Conservation (phyloP, 2,888 invertebrate species). For the Magallana nippona region DNA sequence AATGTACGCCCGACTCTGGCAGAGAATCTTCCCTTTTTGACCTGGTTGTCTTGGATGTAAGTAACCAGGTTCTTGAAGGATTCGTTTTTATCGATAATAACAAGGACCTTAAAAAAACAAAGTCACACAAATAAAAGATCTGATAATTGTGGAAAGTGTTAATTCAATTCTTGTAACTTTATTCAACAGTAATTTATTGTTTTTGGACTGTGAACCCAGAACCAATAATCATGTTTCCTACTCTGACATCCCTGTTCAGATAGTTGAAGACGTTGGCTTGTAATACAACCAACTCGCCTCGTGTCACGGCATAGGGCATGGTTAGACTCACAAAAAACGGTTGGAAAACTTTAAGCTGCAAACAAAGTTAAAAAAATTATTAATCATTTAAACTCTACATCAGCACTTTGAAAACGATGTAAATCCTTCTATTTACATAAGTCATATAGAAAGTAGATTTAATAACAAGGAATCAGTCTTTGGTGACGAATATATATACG, state of each 20-base stretch:
- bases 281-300: constrained; percentile 93
- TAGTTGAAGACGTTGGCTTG: constrained; percentile 94
- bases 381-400: background rate
- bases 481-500: too few species aligned
- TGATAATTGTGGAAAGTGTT: too few species aligned
- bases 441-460: too few species aligned
- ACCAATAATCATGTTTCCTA: constrained; percentile 57
- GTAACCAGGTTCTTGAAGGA: constrained; percentile 46
- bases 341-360: constrained; percentile 87
- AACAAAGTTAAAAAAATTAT: background rate
- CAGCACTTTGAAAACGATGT: too few species aligned
- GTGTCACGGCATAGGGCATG: constrained; percentile 92
- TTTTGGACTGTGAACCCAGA: too few species aligned
- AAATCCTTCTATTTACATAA: too few species aligned
- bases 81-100: constrained; percentile 44
- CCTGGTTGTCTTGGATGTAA: constrained; percentile 29
- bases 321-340: constrained; percentile 92
- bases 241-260: constrained; percentile 85
- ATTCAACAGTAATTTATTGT: too few species aligned
- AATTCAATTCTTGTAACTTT: too few species aligned
- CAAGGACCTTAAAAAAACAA: constrained; percentile 42
- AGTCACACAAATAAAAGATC: background rate
- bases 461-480: background rate
- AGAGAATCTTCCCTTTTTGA: constrained; percentile 44
- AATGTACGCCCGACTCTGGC: constrained; percentile 59